Evolutionary conservation across 2,888 invertebrate genomes (phyloP), one percentile per base, ranked within the genome.

Genomic region (Neoaliturus tenellus): DNA sequence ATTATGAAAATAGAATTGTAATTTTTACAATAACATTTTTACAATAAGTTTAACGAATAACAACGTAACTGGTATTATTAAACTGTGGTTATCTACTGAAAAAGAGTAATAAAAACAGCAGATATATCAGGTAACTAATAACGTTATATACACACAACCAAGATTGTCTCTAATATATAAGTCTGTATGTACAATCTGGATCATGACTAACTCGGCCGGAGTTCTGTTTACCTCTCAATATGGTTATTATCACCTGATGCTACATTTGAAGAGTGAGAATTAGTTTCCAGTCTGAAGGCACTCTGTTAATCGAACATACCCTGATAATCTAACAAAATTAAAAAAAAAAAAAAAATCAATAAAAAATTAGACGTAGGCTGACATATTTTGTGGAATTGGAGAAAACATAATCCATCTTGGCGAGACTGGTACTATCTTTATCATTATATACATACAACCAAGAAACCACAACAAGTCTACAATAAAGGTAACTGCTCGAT

Each of bases 141-240:
- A 51, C 51, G n/a, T 51, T 51, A 51, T 51, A 51, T 23, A 51
- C 51, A 51, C 51, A 51, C 51, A 51, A 51, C 51, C 51, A 51
- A 6, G 51, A 6, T 51, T 51, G 51, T 51, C 23, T 23, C 5
- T 35, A 35, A 35, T 35, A 35, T 35, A 35, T 35, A 35, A 4
- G 35, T 10, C 12, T 44, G 44, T 44, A 44, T 44, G 44, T 44
- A 44, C 44, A 44, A 14, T 44, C 17, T 44, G 10, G 12, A 44
- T 17, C 44, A 44, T 14, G 17, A 12, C 39, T 39, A 44, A 44
- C n/a, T n/a, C n/a, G n/a, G n/a, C n/a, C n/a, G n/a, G n/a, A n/a
- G n/a, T n/a, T n/a, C n/a, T n/a, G n/a, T n/a, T n/a, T n/a, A n/a
- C n/a, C n/a, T n/a, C n/a, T n/a, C n/a, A n/a, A n/a, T n/a, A n/a